Percentiles rank a stretch among this genome's conserved stretches.
Evolutionary conservation across 1,140 invertebrate genomes (phyloP).

Genomic region (Scaptodrosophila lebanonensis): DNA sequence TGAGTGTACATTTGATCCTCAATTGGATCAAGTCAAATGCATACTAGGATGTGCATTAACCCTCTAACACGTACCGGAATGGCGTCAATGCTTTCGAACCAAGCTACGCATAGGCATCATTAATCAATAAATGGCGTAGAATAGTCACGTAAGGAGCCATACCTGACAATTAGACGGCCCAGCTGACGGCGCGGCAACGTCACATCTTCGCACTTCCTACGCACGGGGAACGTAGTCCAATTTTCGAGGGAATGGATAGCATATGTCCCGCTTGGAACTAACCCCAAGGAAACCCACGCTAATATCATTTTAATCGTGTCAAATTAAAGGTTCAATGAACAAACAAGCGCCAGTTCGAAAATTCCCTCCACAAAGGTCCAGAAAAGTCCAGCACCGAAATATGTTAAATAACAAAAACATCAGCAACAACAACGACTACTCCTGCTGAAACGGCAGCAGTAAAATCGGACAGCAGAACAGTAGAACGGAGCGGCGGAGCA

Average conservation of each 20-base stretch:
- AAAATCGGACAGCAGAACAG: not conserved
- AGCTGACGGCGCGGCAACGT: conserved; percentile 60
- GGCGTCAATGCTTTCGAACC: not conserved
- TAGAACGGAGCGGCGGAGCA: conserved; percentile 1
- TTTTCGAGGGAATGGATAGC: conserved; percentile 43
- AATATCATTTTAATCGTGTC: conserved; percentile 73
- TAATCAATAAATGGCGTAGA: conserved; percentile 60
- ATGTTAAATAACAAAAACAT: conserved; percentile 17
- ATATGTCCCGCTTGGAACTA: conserved; percentile 40
- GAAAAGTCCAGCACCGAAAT: not conserved
- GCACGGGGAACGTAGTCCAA: not conserved
- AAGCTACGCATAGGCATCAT: conserved; percentile 38
- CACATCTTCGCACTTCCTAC: conserved; percentile 47
- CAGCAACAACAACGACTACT: conserved; percentile 17
- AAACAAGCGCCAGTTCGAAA: conserved; percentile 20
- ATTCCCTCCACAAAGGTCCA: not conserved
- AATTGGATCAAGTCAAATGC: too few relatives aligned
- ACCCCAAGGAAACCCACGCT: conserved; percentile 30
- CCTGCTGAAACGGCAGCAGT: conserved; percentile 20
- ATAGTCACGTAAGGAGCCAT: conserved; percentile 32
- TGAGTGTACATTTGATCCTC: too few relatives aligned
- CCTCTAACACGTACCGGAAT: conserved; percentile 36
- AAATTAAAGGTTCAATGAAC: conserved; percentile 66
- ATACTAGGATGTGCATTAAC: conserved; percentile 56
- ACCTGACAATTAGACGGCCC: conserved; percentile 17